phyloP scores from a whole-genome alignment of 2,888 invertebrate species.

The Mythimna albipuncta region DNA sequence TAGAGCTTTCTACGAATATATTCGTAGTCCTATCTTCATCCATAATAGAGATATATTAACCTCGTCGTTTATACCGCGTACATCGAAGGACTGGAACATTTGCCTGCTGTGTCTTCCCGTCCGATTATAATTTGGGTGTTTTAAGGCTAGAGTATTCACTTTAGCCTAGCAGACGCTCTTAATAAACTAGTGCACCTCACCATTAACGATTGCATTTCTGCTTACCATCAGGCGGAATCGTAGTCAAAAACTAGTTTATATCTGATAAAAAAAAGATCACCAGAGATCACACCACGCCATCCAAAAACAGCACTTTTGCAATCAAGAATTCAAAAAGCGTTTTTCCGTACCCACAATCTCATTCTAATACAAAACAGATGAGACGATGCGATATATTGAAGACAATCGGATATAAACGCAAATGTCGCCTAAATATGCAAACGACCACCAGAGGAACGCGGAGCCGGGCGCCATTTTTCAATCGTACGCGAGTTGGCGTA shows the following conservation, averaged over 20 bases:
- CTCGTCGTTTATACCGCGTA: too few species aligned
- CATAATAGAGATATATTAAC: too few species aligned
- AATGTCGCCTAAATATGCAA: constrained; percentile 73
- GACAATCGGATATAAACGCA: constrained; percentile 61
- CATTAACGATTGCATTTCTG: too few species aligned
- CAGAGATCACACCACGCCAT: neutral
- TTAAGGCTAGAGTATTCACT: too few species aligned
- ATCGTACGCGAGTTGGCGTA: constrained; percentile 66
- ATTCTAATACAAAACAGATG: constrained; percentile 61
- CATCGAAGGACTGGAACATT: too few species aligned
- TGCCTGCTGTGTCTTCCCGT: too few species aligned
- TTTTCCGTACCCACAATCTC: constrained; percentile 44
- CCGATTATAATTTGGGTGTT: too few species aligned
- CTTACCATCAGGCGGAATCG: too few species aligned
- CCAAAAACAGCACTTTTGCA: constrained; percentile 21
- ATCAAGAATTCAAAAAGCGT: constrained; percentile 57
- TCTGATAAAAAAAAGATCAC: neutral
- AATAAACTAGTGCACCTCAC: too few species aligned
- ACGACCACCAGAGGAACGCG: constrained; percentile 68
- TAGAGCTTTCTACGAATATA: neutral
- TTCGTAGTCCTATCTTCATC: neutral
- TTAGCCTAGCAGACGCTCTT: too few species aligned
- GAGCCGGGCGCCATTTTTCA: constrained; percentile 71
- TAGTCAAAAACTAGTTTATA: too few species aligned
- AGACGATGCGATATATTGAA: constrained; percentile 63